A percentile compares a stretch with the other conserved stretches of the same genome.
phyloP scores from a whole-genome alignment of 1,140 invertebrate species.

The Dendrolimus kikuchii region DNA sequence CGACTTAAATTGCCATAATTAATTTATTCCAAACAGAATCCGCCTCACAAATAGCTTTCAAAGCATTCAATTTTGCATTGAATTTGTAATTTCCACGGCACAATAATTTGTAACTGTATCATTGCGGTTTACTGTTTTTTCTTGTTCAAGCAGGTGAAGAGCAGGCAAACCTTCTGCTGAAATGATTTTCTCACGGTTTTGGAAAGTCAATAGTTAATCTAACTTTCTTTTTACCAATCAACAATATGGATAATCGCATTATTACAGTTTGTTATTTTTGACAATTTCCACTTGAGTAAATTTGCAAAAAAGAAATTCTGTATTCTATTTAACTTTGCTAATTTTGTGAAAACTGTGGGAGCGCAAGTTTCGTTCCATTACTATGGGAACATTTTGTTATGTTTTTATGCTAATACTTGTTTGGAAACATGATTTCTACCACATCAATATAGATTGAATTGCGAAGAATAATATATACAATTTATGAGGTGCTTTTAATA shows the following conservation, averaged over 20 bases:
- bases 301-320: too few species aligned
- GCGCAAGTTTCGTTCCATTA: too few species aligned
- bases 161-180: conserved; percentile 25
- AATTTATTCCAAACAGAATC: conserved; percentile 66
- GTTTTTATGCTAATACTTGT: too few species aligned
- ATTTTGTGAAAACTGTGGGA: conserved; percentile 8
- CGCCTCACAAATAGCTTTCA: conserved; percentile 46
- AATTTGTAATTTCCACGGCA: conserved; percentile 68
- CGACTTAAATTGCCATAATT: conserved; percentile 59
- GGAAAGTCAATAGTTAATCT: conserved; percentile 40
- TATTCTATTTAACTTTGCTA: neutral
- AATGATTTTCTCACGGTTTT: conserved; percentile 60
- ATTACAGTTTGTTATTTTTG: conserved; percentile 19
- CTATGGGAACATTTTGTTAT: too few species aligned
- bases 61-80: conserved; percentile 65
- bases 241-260: conserved; percentile 19
- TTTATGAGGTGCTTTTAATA: too few species aligned
- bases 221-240: conserved; percentile 50
- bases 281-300: conserved; percentile 25
- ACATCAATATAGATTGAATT: too few species aligned
- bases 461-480: too few species aligned
- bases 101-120: conserved; percentile 67
- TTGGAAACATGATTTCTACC: too few species aligned
- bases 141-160: conserved; percentile 19
- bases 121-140: conserved; percentile 57